These are phyloP conservation scores for Thalassarche chlororhynchos DNA, from an alignment of 2,113 vertebrate genomes.

Conservation along the genomic window DNA sequence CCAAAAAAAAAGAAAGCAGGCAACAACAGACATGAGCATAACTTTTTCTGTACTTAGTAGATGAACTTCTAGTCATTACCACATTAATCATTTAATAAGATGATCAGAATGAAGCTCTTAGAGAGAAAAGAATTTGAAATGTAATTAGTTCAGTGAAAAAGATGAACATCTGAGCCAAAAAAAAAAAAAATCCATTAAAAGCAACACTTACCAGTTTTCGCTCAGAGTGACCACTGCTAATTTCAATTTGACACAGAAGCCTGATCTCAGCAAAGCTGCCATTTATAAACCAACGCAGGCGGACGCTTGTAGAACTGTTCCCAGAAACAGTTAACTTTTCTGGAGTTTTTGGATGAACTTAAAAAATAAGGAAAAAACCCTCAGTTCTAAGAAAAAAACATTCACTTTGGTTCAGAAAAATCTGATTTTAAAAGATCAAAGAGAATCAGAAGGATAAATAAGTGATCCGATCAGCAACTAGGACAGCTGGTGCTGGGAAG, in stretches of 20 bases:
- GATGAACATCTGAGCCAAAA: background rate
- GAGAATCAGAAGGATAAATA: background rate
- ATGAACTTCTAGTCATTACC: background rate
- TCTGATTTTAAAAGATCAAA: background rate
- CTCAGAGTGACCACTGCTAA: constrained; percentile 11
- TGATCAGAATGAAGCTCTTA: background rate
- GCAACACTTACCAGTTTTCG: constrained; percentile 68
- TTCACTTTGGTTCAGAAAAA: background rate
- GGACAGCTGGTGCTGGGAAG: background rate
- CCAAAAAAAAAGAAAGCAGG: background rate
- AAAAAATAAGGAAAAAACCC: background rate
- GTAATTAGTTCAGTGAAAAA: background rate
- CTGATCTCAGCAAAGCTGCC: constrained; percentile 71
- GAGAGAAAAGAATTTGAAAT: background rate
- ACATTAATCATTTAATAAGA: background rate
- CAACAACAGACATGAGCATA: background rate
- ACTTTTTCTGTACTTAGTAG: background rate
- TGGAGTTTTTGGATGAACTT: constrained; percentile 73
- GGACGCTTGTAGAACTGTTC: constrained; percentile 52
- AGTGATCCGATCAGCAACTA: background rate
- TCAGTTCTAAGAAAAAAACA: background rate
- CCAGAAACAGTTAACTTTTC: constrained; percentile 58
- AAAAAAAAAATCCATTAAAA: background rate
- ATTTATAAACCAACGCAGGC: constrained; percentile 67
- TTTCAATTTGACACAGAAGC: constrained; percentile 75